Conservation (phyloP, 2,113 vertebrate genomes). For the Myrmecophaga tridactyla region DNA sequence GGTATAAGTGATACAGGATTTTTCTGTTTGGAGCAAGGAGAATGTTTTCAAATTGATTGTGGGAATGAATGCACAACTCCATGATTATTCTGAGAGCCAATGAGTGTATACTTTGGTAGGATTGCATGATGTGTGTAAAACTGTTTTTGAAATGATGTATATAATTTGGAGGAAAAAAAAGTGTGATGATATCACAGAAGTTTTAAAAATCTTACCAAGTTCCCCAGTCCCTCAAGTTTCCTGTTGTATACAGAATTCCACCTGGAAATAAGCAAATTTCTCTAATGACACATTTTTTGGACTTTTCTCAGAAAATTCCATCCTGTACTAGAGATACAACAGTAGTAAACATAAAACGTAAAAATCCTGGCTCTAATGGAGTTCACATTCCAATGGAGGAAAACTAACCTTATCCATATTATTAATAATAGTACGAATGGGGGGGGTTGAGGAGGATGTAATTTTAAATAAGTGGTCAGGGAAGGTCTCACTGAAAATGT, state of each 20-base stretch:
- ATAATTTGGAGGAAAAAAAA: neutral
- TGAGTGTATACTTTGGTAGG: too few relatives aligned
- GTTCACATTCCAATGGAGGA: neutral
- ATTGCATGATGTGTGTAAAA: too few relatives aligned
- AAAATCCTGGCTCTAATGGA: neutral
- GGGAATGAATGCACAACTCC: too few relatives aligned
- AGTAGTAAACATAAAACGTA: neutral
- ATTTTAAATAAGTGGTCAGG: neutral
- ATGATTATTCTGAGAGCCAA: too few relatives aligned
- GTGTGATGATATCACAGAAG: neutral
- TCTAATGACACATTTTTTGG: neutral
- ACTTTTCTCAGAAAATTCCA: neutral
- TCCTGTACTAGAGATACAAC: neutral
- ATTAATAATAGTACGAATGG: neutral
- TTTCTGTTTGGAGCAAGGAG: too few relatives aligned
- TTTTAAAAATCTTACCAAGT: neutral
- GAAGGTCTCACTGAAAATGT: neutral
- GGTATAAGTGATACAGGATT: too few relatives aligned
- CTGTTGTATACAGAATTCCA: neutral
- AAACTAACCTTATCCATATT: neutral
- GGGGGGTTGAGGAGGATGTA: rapidly evolving
- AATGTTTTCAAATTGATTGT: too few relatives aligned
- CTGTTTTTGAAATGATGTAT: too few relatives aligned
- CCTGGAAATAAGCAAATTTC: neutral
- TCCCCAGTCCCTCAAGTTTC: neutral